Conservation (phyloP, 2,888 invertebrate species). For the Eudasyphora cyanicolor region DNA sequence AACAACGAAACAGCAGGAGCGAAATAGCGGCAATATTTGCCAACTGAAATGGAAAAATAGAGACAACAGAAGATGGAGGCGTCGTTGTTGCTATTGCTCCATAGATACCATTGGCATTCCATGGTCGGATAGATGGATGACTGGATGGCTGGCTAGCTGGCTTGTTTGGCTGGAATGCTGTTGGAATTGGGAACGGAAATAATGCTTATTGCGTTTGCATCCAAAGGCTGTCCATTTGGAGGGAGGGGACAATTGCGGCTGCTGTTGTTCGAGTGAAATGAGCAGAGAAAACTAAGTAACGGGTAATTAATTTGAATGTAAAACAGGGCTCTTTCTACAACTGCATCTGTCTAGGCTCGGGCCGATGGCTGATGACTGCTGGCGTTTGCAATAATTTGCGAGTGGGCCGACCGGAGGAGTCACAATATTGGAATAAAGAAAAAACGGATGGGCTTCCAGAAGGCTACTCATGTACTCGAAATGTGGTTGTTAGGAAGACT, state of each 20-base stretch:
- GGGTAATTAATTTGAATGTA: slow-evolving; percentile 62
- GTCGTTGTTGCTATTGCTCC: neutral
- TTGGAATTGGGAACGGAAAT: neutral
- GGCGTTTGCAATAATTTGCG: slow-evolving; percentile 48
- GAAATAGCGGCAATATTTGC: slow-evolving; percentile 48
- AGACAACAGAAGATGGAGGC: neutral
- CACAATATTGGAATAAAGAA: slow-evolving; percentile 8
- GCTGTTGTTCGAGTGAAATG: slow-evolving; percentile 4
- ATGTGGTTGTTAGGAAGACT: slow-evolving; percentile 60
- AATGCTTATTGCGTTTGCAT: slow-evolving; percentile 17
- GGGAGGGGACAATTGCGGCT: neutral
- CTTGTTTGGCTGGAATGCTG: too few relatives aligned
- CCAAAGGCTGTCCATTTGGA: neutral
- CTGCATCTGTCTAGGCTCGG: neutral
- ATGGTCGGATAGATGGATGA: neutral
- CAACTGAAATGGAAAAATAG: slow-evolving; percentile 29
- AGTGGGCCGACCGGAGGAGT: slow-evolving; percentile 7
- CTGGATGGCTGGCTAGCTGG: neutral
- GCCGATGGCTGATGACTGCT: neutral
- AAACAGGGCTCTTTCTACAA: slow-evolving; percentile 37
- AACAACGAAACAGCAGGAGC: slow-evolving; percentile 46
- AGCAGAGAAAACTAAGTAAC: slow-evolving; percentile 51
- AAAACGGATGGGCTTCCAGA: slow-evolving; percentile 5
- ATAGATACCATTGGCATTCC: neutral
- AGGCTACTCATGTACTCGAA: slow-evolving; percentile 43